These are phyloP conservation scores for Mesorhabditis sp. DNA, from an alignment of 2,888 invertebrate genomes.

Conservation along the genomic window DNA sequence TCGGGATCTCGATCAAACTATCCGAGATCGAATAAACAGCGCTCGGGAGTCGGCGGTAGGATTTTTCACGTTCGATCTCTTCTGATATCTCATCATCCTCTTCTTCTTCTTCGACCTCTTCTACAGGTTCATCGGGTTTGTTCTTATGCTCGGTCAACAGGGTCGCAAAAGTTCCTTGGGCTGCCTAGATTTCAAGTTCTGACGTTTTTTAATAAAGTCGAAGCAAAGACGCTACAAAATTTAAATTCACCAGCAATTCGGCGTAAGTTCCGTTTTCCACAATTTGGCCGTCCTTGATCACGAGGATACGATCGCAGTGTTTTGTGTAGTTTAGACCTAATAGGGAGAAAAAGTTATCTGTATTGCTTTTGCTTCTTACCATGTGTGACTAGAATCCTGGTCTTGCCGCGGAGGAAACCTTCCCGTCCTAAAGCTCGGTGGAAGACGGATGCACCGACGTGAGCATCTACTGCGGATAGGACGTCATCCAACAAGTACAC, in stretches of 20 bases:
- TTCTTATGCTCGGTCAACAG: conserved; percentile 19
- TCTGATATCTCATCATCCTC: neutral
- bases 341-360: neutral
- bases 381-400: conserved; percentile 88
- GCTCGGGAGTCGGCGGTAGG: conserved; percentile 3
- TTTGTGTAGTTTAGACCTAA: conserved; percentile 81
- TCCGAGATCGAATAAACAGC: too few species aligned
- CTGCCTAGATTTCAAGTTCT: too few species aligned
- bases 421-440: conserved; percentile 74
- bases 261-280: conserved; percentile 20
- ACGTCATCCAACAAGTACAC: conserved; percentile 92
- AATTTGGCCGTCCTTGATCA: conserved; percentile 64
- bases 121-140: conserved; percentile 7
- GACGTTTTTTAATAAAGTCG: too few species aligned
- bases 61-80: conserved; percentile 9
- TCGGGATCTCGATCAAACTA: too few species aligned
- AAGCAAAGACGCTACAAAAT: neutral
- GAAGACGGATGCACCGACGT: conserved; percentile 95
- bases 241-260: conserved; percentile 10
- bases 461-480: conserved; percentile 86
- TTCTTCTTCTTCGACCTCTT: conserved; percentile 3
- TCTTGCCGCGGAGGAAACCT: conserved; percentile 65
- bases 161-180: conserved; percentile 16
- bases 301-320: conserved; percentile 82
- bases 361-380: conserved; percentile 56